A percentile compares a stretch with the other conserved stretches of the same genome.
phyloP scores from a whole-genome alignment of 2,797 vertebrate species.

The Myotis myotis region DNA sequence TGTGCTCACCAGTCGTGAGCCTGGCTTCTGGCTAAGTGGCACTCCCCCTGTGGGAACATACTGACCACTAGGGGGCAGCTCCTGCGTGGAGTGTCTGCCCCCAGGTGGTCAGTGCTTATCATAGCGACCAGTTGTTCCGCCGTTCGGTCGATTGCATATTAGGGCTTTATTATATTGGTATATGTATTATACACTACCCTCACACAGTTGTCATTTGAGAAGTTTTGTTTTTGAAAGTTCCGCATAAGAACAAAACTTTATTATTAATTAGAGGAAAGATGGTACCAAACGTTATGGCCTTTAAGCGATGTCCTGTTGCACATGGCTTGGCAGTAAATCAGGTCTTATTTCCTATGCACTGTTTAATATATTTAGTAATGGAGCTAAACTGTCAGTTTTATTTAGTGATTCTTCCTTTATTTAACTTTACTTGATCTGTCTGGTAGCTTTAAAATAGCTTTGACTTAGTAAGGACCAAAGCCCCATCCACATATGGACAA shows the following conservation, averaged over 20 bases:
- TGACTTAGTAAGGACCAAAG: constrained; percentile 41
- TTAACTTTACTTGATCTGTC: background rate
- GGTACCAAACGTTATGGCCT: background rate
- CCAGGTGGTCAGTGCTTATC: too few relatives aligned
- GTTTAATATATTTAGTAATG: constrained; percentile 16
- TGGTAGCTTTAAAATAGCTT: constrained; percentile 57
- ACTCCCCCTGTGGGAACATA: too few relatives aligned
- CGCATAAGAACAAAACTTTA: background rate
- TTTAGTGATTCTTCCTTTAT: background rate
- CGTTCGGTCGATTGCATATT: too few relatives aligned
- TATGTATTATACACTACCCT: background rate
- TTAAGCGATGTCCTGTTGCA: background rate
- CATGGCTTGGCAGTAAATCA: background rate
- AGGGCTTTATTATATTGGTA: too few relatives aligned
- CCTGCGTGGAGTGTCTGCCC: too few relatives aligned
- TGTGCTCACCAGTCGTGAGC: too few relatives aligned
- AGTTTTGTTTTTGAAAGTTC: background rate
- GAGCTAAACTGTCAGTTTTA: constrained; percentile 40
- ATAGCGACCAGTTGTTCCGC: too few relatives aligned
- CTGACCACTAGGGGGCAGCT: too few relatives aligned
- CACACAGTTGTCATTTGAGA: background rate
- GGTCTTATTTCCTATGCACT: background rate
- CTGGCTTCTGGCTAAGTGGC: too few relatives aligned
- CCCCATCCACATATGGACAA: constrained; percentile 9
- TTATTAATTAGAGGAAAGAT: background rate